Evolutionary conservation across 2,888 invertebrate species (phyloP).

Genomic region (Dryocosmus kuriphilus): DNA sequence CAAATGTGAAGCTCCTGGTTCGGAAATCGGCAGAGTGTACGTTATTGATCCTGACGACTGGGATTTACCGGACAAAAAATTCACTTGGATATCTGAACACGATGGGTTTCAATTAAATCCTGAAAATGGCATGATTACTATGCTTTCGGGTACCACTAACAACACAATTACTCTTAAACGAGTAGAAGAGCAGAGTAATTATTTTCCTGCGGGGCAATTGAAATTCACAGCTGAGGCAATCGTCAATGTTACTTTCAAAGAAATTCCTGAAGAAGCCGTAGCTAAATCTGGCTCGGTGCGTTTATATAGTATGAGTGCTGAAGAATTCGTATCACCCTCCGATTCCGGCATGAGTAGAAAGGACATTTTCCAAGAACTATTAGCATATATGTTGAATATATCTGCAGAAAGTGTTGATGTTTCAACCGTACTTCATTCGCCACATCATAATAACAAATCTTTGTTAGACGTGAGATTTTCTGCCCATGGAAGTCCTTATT

Average conservation of each 20-base stretch:
- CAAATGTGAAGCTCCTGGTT: constrained; percentile 89
- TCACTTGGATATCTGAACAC: constrained; percentile 84
- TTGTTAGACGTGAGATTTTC: constrained; percentile 93
- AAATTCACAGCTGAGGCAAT: constrained; percentile 81
- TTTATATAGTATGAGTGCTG: constrained; percentile 88
- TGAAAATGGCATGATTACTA: constrained; percentile 91
- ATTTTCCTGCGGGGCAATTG: neutral
- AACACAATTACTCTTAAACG: constrained; percentile 86
- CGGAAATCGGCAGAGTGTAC: constrained; percentile 93
- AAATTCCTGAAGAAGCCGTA: constrained; percentile 94
- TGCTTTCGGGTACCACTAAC: constrained; percentile 87
- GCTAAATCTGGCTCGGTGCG: constrained; percentile 95
- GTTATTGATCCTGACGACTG: constrained; percentile 98
- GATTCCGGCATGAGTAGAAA: constrained; percentile 84
- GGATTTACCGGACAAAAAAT: constrained; percentile 95
- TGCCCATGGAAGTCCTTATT: constrained; percentile 96
- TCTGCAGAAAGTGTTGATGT: constrained; percentile 92
- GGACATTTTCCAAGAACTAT: constrained; percentile 82
- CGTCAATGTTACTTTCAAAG: constrained; percentile 92
- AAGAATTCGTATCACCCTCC: constrained; percentile 88
- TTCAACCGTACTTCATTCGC: constrained; percentile 91
- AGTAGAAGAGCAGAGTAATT: constrained; percentile 84
- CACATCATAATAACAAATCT: constrained; percentile 80
- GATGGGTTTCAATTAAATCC: constrained; percentile 86
- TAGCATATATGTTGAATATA: constrained; percentile 87